These are phyloP conservation scores for Prochilodus magdalenae DNA, from an alignment of 2,113 vertebrate species.

Conservation along the genomic window DNA sequence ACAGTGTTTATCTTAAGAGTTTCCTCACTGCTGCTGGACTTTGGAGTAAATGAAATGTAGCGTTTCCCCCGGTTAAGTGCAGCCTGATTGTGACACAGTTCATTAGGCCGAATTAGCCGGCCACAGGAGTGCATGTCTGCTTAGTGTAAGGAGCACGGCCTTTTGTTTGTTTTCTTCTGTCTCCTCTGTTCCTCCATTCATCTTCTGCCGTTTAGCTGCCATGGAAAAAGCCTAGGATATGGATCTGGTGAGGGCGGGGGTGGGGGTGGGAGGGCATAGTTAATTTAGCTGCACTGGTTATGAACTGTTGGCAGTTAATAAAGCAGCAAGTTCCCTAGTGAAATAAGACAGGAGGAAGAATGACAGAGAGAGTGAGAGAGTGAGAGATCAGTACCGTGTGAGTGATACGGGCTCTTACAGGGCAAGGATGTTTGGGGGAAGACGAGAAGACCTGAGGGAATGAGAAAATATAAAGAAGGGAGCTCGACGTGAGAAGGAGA, in stretches of 20 bases:
- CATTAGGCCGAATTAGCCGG: slow-evolving; percentile 50
- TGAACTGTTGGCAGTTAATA: slow-evolving; percentile 95
- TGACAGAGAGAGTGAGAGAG: not conserved
- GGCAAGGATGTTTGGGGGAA: slow-evolving; percentile 39
- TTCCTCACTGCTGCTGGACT: slow-evolving; percentile 51
- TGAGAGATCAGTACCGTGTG: not conserved
- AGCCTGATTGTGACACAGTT: slow-evolving; percentile 60
- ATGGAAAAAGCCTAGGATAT: not conserved
- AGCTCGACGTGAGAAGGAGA: slow-evolving; percentile 13
- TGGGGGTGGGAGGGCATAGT: slow-evolving; percentile 75
- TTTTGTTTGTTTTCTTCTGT: slow-evolving; percentile 55
- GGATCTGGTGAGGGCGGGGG: not conserved
- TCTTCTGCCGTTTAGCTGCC: slow-evolving; percentile 32
- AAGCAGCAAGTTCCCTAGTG: slow-evolving; percentile 89
- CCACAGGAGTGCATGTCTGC: slow-evolving; percentile 35
- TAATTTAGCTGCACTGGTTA: slow-evolving; percentile 91
- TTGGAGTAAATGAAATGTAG: slow-evolving; percentile 49
- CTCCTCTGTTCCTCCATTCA: slow-evolving; percentile 26
- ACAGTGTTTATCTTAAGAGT: slow-evolving; percentile 51
- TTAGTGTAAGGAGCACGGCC: slow-evolving; percentile 39
- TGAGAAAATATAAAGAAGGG: slow-evolving; percentile 32
- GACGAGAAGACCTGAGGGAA: slow-evolving; percentile 41
- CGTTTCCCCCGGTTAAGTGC: slow-evolving; percentile 43
- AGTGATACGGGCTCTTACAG: slow-evolving; percentile 11
- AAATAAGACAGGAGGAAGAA: slow-evolving; percentile 66